Evolutionary conservation across 2,888 invertebrate species (phyloP), one percentile per base, ranked within the genome.

Genomic region (Chouioia cunea): DNA sequence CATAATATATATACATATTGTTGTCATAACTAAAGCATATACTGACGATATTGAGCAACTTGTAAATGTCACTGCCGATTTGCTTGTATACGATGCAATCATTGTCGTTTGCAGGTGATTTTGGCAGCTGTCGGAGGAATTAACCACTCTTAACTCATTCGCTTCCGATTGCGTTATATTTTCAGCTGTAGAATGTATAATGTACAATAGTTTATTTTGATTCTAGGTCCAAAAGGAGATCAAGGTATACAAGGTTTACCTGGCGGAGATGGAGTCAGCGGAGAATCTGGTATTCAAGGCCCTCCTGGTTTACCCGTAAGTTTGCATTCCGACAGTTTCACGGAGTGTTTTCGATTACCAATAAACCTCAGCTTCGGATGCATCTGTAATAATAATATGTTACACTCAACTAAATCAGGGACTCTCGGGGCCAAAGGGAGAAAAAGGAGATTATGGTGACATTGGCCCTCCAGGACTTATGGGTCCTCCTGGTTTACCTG

Each of bases 391-490:
- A 1, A 36, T 12, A 10, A 36, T 36, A 4, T 36, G 12, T 6
- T 12, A 1, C 10, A 36, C 36, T 6, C 36, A 10, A 36, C 12
- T 6, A 36, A 53, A 69, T 75, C 86, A 93, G 89, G 96, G 96
- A 59, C 90, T 91, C 80, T 89, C 91, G 78, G 97, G 97, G 20
- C 93, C 93, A 4, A 95, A 95, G 81, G 97, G 97, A 58, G 93
- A 93, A 77, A 93, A 94, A 81, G 96, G 96, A 66, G 94, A 94
- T 82, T 93, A 93, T 83, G 96, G 97, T 12, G 95, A 96, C 83
- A 95, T 96, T 85, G 97, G 97, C 56, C 95, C 95, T 10, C 95
- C 97, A 14, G 97, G 97, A 72, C 90, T 96, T 80, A 94, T 97
- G 92, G 97, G 97, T 76, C 96, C 97, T 44, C 97, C 97, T 16